A percentile compares a stretch with the other conserved stretches of the same genome.
Evolutionary conservation across 2,113 vertebrate species (phyloP).

Genomic region (Hippocampus comes): DNA sequence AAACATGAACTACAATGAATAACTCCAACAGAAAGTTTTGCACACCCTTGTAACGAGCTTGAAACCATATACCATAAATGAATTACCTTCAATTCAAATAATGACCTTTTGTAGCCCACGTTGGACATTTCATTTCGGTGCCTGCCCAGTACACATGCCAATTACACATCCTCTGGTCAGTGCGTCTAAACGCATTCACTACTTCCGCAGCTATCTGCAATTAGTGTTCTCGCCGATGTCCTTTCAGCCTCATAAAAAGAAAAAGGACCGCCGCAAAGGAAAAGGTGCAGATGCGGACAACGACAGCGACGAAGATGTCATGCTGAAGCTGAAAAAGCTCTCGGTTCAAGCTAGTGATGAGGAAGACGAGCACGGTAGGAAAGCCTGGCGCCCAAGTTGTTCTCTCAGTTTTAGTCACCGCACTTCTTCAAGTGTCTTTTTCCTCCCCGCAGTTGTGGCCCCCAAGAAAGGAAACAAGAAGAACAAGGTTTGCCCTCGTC

Average conservation of each 20-base stretch:
- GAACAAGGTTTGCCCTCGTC: slow-evolving; percentile 60
- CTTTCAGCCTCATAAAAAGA: slow-evolving; percentile 77
- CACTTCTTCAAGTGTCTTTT: neutral
- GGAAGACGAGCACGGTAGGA: slow-evolving; percentile 65
- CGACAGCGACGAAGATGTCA: slow-evolving; percentile 72
- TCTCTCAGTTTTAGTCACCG: neutral
- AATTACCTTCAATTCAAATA: too few relatives aligned
- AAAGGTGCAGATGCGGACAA: slow-evolving; percentile 70
- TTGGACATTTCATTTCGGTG: too few relatives aligned
- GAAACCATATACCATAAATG: too few relatives aligned
- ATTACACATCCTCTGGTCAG: neutral
- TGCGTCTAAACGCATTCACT: neutral
- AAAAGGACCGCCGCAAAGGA: slow-evolving; percentile 79
- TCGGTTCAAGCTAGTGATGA: slow-evolving; percentile 81
- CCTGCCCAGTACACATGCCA: neutral
- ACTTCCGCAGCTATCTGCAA: neutral
- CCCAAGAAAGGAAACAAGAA: slow-evolving; percentile 63
- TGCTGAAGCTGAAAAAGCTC: slow-evolving; percentile 80
- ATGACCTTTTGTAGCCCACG: too few relatives aligned
- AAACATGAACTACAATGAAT: too few relatives aligned
- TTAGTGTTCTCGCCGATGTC: neutral
- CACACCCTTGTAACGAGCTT: too few relatives aligned
- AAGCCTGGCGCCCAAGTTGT: neutral
- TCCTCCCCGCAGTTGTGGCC: slow-evolving; percentile 39
- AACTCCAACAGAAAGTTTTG: too few relatives aligned